Evolutionary conservation across 1,140 invertebrate genomes (phyloP).

Genomic region (Conus betulinus): DNA sequence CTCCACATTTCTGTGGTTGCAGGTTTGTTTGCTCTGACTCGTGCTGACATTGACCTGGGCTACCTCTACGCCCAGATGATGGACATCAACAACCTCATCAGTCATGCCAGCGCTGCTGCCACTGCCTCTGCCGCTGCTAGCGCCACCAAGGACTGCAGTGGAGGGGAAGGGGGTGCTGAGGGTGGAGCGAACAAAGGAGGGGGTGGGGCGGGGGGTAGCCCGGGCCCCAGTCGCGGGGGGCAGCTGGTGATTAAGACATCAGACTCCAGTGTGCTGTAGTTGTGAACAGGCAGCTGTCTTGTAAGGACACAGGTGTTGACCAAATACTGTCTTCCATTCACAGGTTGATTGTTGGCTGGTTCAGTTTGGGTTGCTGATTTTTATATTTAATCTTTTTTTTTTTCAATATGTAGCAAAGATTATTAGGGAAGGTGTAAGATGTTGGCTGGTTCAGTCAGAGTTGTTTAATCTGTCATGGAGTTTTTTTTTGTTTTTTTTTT

Average conservation of each 20-base stretch:
- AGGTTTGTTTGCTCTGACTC: constrained; percentile 82
- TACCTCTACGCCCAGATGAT: constrained; percentile 82
- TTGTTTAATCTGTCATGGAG: too few species aligned
- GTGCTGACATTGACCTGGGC: constrained; percentile 80
- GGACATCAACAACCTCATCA: constrained; percentile 82
- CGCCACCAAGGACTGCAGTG: not conserved
- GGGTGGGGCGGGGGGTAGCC: constrained; percentile 12
- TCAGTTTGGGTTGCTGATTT: too few species aligned
- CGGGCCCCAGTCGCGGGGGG: constrained; percentile 18
- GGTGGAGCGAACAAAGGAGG: constrained; percentile 15
- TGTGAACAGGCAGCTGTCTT: constrained; percentile 18
- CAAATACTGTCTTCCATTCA: too few species aligned
- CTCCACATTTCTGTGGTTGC: constrained; percentile 56
- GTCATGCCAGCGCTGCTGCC: constrained; percentile 59
- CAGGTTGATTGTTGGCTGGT: too few species aligned
- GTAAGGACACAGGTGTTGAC: too few species aligned
- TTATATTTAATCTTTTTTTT: too few species aligned
- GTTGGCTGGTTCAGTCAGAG: too few species aligned
- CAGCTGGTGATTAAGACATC: constrained; percentile 46
- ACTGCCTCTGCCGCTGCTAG: constrained; percentile 20
- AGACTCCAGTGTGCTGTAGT: constrained; percentile 49
- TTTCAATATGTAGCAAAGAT: too few species aligned
- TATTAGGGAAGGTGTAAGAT: too few species aligned
- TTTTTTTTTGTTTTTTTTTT: too few species aligned
- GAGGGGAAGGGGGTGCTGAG: not conserved